Base-by-base conservation (phyloP, 2,888 invertebrate genomes). In the Standfussiana lucernea region DNA sequence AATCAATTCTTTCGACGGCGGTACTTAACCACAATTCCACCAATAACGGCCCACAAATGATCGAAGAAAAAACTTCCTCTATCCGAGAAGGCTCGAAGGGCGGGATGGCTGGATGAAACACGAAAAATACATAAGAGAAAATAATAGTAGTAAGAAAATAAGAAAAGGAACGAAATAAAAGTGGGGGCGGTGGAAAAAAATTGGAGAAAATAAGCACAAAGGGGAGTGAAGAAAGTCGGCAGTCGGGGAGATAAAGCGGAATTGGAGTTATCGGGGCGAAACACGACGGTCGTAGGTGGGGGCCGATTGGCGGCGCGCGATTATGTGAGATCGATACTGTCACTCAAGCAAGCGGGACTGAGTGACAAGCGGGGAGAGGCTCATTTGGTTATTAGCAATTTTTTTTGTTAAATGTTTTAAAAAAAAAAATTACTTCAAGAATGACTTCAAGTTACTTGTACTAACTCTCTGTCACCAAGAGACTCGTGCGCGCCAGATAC, bases 181-280 rank as follows among this genome's bases (percentile, higher is more conserved):
- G 94, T 94, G 94, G 94, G 94, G 94, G 93, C 91, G 93, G 93
- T 90, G 91, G 92, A 91, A 95, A 95, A 95, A 95, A 96, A 95
- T 94, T 95, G 93, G 93, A 94, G 95, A 96, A 95, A 96, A 96
- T 95, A 95, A 95, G 96, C 93, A 96, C 96, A 96, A 96, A 95
- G 95, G 95, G 95, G 95, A 95, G 93, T 92, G 93, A 95, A 94
- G 95, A 94, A 94, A 95, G 94, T 94, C 93, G 93, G 93, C 92
- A 91, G 91, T 90, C 91, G 93, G 93, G 94, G 94, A 96, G 96
- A 97, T 96, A 97, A 96, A 95, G 95, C 94, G 96, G 95, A 95
- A 96, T 97, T 95, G 96, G 94, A 96, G 96, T 94, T 95, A 96
- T 96, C 95, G 96, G 95, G 94, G 96, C 95, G 96, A 93, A 90